Evolutionary conservation across 2,113 vertebrate species (phyloP).

Genomic region (Proterorhinus semilunaris): DNA sequence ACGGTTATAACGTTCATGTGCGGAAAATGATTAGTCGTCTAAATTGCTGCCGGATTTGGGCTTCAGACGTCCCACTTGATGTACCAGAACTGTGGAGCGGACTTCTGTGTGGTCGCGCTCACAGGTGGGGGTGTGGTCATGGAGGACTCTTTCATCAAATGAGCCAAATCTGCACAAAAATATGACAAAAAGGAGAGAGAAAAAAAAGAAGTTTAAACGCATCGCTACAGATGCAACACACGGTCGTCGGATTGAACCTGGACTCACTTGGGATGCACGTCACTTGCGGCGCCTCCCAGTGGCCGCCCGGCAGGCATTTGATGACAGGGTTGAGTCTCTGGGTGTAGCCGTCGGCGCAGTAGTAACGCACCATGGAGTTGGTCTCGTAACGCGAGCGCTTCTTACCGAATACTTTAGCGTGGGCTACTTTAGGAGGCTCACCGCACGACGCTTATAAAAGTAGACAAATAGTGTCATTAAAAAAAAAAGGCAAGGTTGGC

Average conservation of each 20-base stretch:
- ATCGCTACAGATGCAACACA: neutral
- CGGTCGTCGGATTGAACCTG: neutral
- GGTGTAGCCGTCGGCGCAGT: constrained; percentile 79
- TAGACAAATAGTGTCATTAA: neutral
- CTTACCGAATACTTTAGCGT: constrained; percentile 81
- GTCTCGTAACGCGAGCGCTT: constrained; percentile 79
- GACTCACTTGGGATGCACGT: constrained; percentile 80
- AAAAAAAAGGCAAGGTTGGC: neutral
- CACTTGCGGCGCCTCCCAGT: constrained; percentile 84
- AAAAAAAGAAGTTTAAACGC: neutral
- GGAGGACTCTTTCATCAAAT: constrained; percentile 25
- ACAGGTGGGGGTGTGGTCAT: constrained; percentile 20
- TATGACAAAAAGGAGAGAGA: too few relatives aligned
- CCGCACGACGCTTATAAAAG: constrained; percentile 76
- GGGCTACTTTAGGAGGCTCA: constrained; percentile 75
- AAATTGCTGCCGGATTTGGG: constrained; percentile 1
- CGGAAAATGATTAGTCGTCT: neutral
- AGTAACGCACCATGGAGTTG: constrained; percentile 80
- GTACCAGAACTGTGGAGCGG: constrained; percentile 51
- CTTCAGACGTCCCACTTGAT: constrained; percentile 62
- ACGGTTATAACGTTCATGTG: neutral
- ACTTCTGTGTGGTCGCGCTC: constrained; percentile 40
- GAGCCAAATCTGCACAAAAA: constrained; percentile 6
- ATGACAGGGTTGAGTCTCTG: constrained; percentile 83
- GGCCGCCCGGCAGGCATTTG: constrained; percentile 81